Base-by-base conservation (phyloP, 2,797 vertebrate genomes). In the Danio tinwini region DNA sequence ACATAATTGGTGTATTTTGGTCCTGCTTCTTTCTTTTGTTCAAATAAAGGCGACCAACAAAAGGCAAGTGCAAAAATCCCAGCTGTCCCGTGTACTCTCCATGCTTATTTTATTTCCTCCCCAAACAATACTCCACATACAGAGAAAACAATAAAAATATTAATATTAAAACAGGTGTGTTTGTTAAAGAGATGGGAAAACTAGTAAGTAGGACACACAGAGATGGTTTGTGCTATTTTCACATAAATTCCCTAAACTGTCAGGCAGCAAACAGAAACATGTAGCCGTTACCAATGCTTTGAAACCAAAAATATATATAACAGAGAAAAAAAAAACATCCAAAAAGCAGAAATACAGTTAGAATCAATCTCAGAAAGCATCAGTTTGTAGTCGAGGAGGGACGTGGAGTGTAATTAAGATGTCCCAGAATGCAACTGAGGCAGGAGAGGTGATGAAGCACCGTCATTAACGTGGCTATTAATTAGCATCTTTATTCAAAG, bases 391-490 rank as follows among this genome's bases (percentile, higher is more conserved):
- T 37, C 42, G 47, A 44, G 9, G 49, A 58, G 49, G 68, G 58
- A 47, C 68, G 56, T 42, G 47, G 17, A 19, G 37, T 53, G 42
- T 81, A 80, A 82, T 82, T 84, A 86, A 58, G 68, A 73, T 17
- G 8, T 47, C 44, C 77, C 47, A 55, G 52, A 80, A 82, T 75
- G 63, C 71, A 17, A 55, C 55, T 65, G 45, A 82, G 80, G 76
- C 75, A 71, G 42, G 70, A 69, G 74, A 85, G 6, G 17, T 64
- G 68, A 82, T 63, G 56, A 73, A 68, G 75, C 82, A 53, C 84
- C 82, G 80, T 77, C 74, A 90, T 87, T 88, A 90, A 86, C 85
- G 73, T 82, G 17, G 84, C 73, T 78, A 90, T 90, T 91, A 90
- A 91, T 91, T 88, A 84, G 85, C 44, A 40, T 81, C 81, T 83